A percentile compares a stretch with the other conserved stretches of the same genome.
Conservation (phyloP, 1,140 invertebrate genomes). For the Eueides isabella region DNA sequence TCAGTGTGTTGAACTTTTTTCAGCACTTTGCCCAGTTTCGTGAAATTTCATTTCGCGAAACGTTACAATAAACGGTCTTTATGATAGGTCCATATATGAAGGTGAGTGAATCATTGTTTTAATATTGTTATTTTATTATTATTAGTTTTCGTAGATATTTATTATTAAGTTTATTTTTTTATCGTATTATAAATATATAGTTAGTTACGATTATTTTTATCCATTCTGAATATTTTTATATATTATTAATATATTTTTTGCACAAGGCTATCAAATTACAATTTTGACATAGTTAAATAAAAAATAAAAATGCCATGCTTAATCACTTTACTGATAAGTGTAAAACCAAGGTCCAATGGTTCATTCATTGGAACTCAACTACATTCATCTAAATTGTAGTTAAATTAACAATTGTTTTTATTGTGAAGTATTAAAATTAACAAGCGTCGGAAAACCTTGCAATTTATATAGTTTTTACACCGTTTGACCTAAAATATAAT, state of each 20-base stretch:
- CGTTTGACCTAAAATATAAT: conserved; percentile 25
- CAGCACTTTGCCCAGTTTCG: conserved; percentile 60
- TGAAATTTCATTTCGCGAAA: conserved; percentile 76
- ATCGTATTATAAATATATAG: not conserved
- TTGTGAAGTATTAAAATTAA: conserved; percentile 14
- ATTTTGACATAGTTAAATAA: not conserved
- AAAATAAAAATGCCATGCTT: not conserved
- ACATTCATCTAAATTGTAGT: conserved; percentile 10
- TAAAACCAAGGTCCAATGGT: not conserved
- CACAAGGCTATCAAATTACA: not conserved
- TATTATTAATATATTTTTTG: too few species aligned
- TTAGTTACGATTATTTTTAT: not conserved
- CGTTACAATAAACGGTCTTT: conserved; percentile 71
- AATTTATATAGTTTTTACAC: conserved; percentile 18
- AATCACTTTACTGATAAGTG: conserved; percentile 3
- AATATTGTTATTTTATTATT: too few species aligned
- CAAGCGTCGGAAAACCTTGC: conserved; percentile 25
- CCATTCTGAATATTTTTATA: too few species aligned
- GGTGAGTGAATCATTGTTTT: conserved; percentile 59
- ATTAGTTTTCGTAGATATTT: too few species aligned
- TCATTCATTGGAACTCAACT: conserved; percentile 9
- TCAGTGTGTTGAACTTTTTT: conserved; percentile 54
- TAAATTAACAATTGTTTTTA: conserved; percentile 29
- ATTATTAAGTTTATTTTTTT: conserved; percentile 16
- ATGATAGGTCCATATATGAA: conserved; percentile 82